These are phyloP conservation scores for Dromaius novaehollandiae DNA, from an alignment of 2,113 vertebrate genomes.

Conservation along the genomic window DNA sequence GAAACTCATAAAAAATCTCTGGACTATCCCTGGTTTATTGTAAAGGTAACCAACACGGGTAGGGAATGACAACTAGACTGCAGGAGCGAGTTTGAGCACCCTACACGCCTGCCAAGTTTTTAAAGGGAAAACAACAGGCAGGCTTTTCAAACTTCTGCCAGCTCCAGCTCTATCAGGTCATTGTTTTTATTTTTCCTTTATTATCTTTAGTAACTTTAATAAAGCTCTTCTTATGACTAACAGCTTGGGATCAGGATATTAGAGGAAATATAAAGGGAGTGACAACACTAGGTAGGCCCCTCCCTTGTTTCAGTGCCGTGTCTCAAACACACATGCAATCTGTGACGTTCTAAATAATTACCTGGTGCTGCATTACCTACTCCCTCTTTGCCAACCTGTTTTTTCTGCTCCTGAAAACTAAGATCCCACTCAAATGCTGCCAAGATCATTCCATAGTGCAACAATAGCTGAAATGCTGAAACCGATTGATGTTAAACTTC, in stretches of 20 bases:
- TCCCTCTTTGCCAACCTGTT: not conserved
- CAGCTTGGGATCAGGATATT: conserved; percentile 13
- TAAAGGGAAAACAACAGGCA: conserved; percentile 34
- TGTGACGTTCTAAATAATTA: conserved; percentile 60
- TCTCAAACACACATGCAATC: not conserved
- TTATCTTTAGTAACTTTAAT: conserved; percentile 60
- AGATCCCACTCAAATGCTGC: conserved; percentile 26
- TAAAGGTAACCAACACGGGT: not conserved
- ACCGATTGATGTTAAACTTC: conserved; percentile 58
- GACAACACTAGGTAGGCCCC: conserved; percentile 20
- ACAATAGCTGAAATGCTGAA: conserved; percentile 15
- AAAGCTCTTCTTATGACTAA: conserved; percentile 55
- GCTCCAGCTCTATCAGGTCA: conserved; percentile 22
- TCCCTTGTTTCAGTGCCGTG: not conserved
- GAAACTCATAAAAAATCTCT: conserved; percentile 33
- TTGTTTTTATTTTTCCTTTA: conserved; percentile 30
- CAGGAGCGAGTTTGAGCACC: not conserved
- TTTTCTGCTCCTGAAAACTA: conserved; percentile 14
- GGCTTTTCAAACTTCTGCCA: conserved; percentile 42
- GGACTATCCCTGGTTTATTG: not conserved
- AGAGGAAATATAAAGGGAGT: conserved; percentile 35
- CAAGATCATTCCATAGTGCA: conserved; percentile 22
- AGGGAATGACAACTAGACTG: not conserved
- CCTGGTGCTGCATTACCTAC: conserved; percentile 35
- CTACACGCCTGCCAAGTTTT: conserved; percentile 37